phyloP scores from a whole-genome alignment of 2,113 vertebrate genomes.

The Polyodon spathula region DNA sequence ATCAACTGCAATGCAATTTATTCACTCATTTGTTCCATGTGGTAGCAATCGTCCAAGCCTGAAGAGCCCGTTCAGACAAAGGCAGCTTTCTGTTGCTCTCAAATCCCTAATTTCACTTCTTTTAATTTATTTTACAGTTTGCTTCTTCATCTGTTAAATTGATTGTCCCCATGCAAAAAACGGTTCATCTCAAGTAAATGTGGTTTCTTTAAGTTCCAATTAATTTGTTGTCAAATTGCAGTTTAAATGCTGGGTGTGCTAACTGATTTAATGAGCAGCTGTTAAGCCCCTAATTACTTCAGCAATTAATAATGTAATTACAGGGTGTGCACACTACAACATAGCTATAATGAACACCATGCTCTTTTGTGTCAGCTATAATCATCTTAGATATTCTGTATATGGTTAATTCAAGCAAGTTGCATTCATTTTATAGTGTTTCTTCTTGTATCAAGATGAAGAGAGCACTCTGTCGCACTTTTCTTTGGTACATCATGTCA shows the following conservation, averaged over 20 bases:
- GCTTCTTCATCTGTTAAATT: not conserved
- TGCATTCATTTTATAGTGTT: not conserved
- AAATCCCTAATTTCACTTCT: no score
- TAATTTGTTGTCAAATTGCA: not conserved
- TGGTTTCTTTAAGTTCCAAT: not conserved
- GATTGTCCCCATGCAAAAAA: not conserved
- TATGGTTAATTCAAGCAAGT: not conserved
- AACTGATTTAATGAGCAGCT: not conserved
- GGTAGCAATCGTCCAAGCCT: no score
- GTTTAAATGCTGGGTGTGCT: not conserved
- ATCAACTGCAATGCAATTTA: no score
- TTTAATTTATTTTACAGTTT: not conserved
- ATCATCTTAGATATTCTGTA: not conserved
- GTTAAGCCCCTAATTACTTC: not conserved
- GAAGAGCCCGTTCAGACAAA: no score
- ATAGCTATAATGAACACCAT: not conserved
- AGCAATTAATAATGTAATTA: not conserved
- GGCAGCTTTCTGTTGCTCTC: no score
- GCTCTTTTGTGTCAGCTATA: not conserved
- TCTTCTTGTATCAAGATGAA: no score
- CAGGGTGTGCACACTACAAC: not conserved
- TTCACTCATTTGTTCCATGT: no score
- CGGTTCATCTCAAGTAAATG: not conserved
- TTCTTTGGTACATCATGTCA: no score
- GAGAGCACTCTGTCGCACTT: no score